Base-by-base conservation (phyloP, 2,888 invertebrate species). In the Trachelus stipa region DNA sequence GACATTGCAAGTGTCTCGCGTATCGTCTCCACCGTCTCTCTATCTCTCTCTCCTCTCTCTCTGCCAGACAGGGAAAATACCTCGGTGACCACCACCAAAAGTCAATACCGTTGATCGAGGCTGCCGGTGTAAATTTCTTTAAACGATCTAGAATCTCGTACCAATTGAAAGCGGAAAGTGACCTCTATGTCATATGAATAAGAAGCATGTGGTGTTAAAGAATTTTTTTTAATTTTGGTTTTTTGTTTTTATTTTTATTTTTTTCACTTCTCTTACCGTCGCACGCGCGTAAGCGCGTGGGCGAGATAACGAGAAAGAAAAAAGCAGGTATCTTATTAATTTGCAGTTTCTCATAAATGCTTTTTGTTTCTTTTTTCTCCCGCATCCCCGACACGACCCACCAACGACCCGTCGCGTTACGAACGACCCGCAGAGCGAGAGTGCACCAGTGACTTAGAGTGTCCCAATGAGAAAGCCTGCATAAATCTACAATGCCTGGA, bases 391-490 rank as follows among this genome's bases (percentile, higher is more conserved):
- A 56, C 56, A 92, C 93, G 74, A 75, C 81, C 77, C 74, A 75
- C 56, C 74, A 35, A 75, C 79, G 71, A 76, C 79, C 79, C 40
- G 34, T 73, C 76, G 73, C 79, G 73, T 73, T 77, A 79, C 73
- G 76, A 76, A 34, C 83, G 83, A 83, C 93, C 93, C 84, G 92
- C 93, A 95, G 96, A 95, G 93, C 95, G 95, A 93, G 96, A 97
- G 95, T 97, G 97, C 94, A 95, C 95, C 93, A 95, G 95, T 93
- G 97, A 98, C 94, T 94, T 95, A 93, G 97, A 97, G 93, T 98
- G 98, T 93, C 95, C 97, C 86, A 95, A 95, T 93, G 97, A 97
- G 93, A 96, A 97, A 93, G 96, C 97, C 92, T 98, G 98, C 93
- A 94, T 97, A 93, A 96, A 96, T 93, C 95, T 96, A 92, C 96